Evolutionary conservation across 2,797 vertebrate genomes (phyloP), one percentile per base, ranked within the genome.

Genomic region (Eptatretus atami): DNA sequence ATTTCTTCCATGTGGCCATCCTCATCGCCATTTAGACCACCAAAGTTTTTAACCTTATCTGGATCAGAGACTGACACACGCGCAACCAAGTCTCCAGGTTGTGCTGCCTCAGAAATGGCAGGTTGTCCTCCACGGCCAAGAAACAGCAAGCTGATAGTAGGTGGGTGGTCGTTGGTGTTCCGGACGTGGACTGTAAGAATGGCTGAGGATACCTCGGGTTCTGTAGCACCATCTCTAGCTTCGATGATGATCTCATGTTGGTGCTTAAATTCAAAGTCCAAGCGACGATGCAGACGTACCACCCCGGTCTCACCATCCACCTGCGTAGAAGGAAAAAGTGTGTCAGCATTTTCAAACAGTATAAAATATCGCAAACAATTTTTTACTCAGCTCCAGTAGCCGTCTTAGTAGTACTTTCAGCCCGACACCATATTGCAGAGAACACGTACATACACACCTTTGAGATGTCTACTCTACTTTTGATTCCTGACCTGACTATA

Each of bases 81-180:
- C 52, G 92, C 92, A 52, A 98, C 92, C 0, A 87, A 90, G 72
- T 98, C 87, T 31, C 92, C 92, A 0, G 92, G 90, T 44, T 85
- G 86, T 2, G 84, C 88, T 9, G 86, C 92, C 72, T 98, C 92
- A 0, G 92, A 98, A 70, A 98, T 82, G 52, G 76, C 79, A 0
- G 92, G 87, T 61, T 86, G 87, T 13, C 92, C 92, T 1, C 95
- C 86, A 63, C 94, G 86, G 3, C 92, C 96, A 63, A 98, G 79
- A 70, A 98, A 98, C 71, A 96, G 96, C 70, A 98, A 94, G 25
- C 87, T 98, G 85, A 98, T 96, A 54, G 87, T 95, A 65, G 90
- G 92, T 70, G 95, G 92, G 73, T 98, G 96, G 75, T 98, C 92
- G 1, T 96, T 98, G 72, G 87, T 94, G 70, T 98, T 90, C 63